phyloP scores from a whole-genome alignment of 30 jellyfish, hydroid and myxozoan species.

The Rhopilema esculentum region DNA sequence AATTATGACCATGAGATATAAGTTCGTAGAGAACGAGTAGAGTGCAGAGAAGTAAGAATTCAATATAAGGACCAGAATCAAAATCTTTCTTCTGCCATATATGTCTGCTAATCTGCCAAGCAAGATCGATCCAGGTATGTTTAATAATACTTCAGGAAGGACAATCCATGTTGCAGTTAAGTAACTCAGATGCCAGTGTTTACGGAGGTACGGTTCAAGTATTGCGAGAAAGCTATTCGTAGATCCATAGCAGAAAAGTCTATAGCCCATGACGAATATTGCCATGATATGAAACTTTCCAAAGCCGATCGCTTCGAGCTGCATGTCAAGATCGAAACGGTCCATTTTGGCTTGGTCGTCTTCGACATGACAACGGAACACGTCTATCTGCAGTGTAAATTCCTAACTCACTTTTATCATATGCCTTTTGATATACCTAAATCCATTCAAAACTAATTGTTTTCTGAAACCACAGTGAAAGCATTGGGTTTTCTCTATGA shows the following conservation, averaged over 20 bases:
- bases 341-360: too few species aligned
- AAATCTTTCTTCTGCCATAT: slow-evolving; percentile 5
- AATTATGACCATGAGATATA: background rate
- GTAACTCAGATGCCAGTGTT: background rate
- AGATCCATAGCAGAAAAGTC: background rate
- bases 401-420: too few species aligned
- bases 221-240: background rate
- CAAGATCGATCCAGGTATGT: background rate
- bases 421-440: too few species aligned
- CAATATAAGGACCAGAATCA: background rate
- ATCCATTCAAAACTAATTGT: too few species aligned
- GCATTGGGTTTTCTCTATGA: too few species aligned
- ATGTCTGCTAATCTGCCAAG: slow-evolving; percentile 20
- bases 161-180: background rate
- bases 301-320: slow-evolving; percentile 1
- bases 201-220: background rate
- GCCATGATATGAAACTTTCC: slow-evolving; percentile 6
- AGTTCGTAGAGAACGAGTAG: slow-evolving; percentile 5
- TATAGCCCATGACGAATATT: background rate
- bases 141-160: background rate
- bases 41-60: background rate
- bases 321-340: background rate
- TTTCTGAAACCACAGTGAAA: too few species aligned
- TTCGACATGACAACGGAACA: too few species aligned
- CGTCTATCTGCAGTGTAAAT: too few species aligned